These are phyloP conservation scores for Acrobasis suavella DNA, from an alignment of 2,888 invertebrate genomes.

Conservation along the genomic window DNA sequence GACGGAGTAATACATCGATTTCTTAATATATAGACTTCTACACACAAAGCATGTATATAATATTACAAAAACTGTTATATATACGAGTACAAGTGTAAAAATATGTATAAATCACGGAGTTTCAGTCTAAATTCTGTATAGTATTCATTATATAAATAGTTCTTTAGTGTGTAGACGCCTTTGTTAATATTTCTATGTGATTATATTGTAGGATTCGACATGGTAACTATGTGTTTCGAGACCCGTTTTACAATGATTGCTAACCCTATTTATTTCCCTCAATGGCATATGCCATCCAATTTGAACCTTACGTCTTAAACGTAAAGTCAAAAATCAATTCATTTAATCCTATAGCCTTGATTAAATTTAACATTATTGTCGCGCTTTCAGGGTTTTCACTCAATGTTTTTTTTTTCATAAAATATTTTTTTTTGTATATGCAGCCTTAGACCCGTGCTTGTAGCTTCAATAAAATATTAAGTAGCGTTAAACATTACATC, in stretches of 20 bases:
- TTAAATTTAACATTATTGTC: conserved; percentile 26
- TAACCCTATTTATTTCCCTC: conserved; percentile 43
- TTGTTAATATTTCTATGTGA: conserved; percentile 40
- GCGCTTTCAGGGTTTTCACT: conserved; percentile 48
- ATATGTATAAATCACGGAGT: conserved; percentile 16
- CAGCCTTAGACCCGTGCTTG: conserved; percentile 67
- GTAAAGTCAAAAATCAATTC: conserved; percentile 3
- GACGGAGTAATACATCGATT: conserved; percentile 52
- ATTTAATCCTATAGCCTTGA: conserved; percentile 17
- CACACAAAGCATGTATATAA: conserved; percentile 41
- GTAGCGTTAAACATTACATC: conserved; percentile 57
- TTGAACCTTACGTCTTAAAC: neutral
- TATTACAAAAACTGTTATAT: neutral
- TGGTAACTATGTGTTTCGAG: conserved; percentile 78
- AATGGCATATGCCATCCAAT: neutral
- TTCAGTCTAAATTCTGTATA: conserved; percentile 18
- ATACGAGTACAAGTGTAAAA: conserved; percentile 2
- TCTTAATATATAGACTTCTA: conserved; percentile 40
- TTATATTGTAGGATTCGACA: conserved; percentile 65
- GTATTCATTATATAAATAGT: conserved; percentile 20
- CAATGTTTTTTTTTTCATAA: conserved; percentile 45
- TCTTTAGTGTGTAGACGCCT: conserved; percentile 46
- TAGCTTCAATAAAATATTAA: conserved; percentile 59
- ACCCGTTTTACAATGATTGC: conserved; percentile 67
- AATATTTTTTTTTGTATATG: conserved; percentile 44